Percentiles rank a stretch among this genome's conserved stretches.
Evolutionary conservation across 1,140 invertebrate species (phyloP).

Genomic region (Neomicropteryx cornuta): DNA sequence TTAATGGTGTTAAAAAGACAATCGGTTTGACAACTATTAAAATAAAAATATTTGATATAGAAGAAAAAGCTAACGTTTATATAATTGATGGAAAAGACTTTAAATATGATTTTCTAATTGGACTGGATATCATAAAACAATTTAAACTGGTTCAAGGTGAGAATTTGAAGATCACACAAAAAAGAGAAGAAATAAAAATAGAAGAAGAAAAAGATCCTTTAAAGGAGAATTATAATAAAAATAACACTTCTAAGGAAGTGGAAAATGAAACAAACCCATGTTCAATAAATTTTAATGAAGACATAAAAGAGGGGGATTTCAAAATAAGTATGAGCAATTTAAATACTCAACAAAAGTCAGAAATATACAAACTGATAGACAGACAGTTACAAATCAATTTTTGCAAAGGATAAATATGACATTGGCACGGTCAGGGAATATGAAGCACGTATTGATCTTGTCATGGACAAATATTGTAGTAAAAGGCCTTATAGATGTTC

Average conservation of each 20-base stretch:
- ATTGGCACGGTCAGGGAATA: conserved; percentile 12
- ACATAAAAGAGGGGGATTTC: conserved; percentile 14
- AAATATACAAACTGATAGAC: conserved; percentile 15
- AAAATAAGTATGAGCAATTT: conserved; percentile 15
- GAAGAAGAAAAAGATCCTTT: conserved; percentile 6
- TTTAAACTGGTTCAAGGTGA: too few relatives aligned
- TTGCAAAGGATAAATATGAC: conserved; percentile 25
- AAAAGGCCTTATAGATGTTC: conserved; percentile 22
- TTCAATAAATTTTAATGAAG: conserved; percentile 17
- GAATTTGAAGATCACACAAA: too few relatives aligned
- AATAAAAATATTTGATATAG: not conserved
- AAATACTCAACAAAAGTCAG: conserved; percentile 9
- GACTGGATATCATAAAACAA: too few relatives aligned
- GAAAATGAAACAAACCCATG: not conserved
- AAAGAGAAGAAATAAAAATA: conserved; percentile 9
- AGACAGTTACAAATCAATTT: conserved; percentile 17
- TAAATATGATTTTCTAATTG: too few relatives aligned
- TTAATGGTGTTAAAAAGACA: not conserved
- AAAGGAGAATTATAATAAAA: too few relatives aligned
- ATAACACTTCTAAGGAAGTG: too few relatives aligned
- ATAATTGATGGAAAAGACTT: too few relatives aligned
- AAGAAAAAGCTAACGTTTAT: too few relatives aligned
- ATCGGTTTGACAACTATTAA: not conserved
- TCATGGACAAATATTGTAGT: conserved; percentile 19
- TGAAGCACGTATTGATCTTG: conserved; percentile 17